These are phyloP conservation scores for Phoeniculus purpureus DNA, from an alignment of 2,797 vertebrate species.

Conservation along the genomic window DNA sequence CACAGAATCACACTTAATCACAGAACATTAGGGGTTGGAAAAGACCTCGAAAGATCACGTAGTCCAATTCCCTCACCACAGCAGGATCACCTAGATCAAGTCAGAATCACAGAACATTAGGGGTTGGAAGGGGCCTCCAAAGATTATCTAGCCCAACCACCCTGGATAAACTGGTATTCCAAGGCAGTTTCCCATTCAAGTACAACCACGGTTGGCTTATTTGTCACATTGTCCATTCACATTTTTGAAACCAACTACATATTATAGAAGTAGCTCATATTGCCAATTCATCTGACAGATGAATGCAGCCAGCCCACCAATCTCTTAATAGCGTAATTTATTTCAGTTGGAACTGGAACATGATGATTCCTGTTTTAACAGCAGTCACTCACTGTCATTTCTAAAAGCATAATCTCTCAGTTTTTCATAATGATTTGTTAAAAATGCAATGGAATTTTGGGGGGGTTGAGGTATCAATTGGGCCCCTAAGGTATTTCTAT, in stretches of 20 bases:
- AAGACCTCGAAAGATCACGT: too few species aligned
- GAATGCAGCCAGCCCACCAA: neutral
- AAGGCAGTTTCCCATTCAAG: too few species aligned
- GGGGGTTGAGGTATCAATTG: neutral
- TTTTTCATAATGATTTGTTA: neutral
- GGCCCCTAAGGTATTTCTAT: neutral
- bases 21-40: too few species aligned
- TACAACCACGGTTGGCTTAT: neutral
- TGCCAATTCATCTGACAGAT: neutral
- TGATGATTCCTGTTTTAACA: neutral
- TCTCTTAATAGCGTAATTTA: neutral
- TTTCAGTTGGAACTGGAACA: conserved; percentile 6
- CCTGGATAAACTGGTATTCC: too few species aligned
- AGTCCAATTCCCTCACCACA: too few species aligned
- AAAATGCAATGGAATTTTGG: neutral
- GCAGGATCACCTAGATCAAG: too few species aligned
- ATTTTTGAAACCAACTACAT: neutral
- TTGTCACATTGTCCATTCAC: neutral
- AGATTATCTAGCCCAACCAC: too few species aligned
- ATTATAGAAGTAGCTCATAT: neutral
- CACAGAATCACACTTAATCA: too few species aligned
- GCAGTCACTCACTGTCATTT: neutral
- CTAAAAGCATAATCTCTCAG: neutral
- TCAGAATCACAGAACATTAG: too few species aligned
- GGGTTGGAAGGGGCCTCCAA: too few species aligned